Base-by-base conservation (phyloP, 2,113 vertebrate species). In the Leucosticte australis region DNA sequence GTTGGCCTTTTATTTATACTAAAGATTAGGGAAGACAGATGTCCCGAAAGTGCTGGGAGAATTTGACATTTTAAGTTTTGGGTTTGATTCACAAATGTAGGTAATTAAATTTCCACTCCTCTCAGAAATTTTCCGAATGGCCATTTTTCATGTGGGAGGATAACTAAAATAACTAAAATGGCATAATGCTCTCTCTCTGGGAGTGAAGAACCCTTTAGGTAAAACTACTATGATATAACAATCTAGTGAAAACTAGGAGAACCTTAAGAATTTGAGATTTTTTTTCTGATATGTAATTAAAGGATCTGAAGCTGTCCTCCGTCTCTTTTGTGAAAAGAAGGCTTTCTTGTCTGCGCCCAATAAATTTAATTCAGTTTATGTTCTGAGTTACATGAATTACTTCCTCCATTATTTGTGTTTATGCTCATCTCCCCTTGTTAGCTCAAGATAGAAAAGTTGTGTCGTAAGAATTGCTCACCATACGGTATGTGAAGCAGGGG, bases 311-410 rank as follows among this genome's bases (percentile, higher is more conserved):
- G 7, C 16, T 39, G 21, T 16, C 10, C 10, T 11, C 5, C 27
- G 13, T 44, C 50, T 39, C 12, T 24, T 49, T 41, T 22, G 33
- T 44, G n/a, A 41, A 78, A 46, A 5, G 28, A 68, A 55, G 37
- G 3, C 13, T 57, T 82, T 62, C 7, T 24, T 69, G 9, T 44
- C 31, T 39, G 27, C 0, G 0, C 16, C 15, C 3, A 6, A 49
- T 60, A 71, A 63, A 60, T 7, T 35, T n/a, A 47, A 13, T 60
- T 37, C 22, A 30, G 4, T 35, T 57, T 79, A 13, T 26, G 42
- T 77, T 73, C 71, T 10, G 37, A 41, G 19, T 57, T 70, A 47
- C 10, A 3, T 23, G 2, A 18, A 26, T 80, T 57, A 23, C 73
- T 68, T 39, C 8, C 35, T 27, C 11, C 20, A 2, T 35, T 62